Evolutionary conservation across 2,797 vertebrate genomes (phyloP).

Genomic region (Gymnopithys bicolor): DNA sequence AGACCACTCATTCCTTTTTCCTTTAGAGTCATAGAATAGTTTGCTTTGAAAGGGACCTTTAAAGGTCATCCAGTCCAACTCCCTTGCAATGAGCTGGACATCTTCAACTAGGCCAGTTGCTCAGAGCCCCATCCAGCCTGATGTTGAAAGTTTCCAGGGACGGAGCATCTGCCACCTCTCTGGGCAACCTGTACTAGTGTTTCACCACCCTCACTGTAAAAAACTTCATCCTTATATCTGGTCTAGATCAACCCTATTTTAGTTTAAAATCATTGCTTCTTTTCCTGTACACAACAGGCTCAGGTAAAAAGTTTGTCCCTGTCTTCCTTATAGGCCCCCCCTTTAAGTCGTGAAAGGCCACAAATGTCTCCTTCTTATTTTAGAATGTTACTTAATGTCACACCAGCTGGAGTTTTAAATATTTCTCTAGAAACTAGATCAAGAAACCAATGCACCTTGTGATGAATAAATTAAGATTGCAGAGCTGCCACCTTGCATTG

Average conservation of each 20-base stretch:
- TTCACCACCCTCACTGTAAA: background rate
- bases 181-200: background rate
- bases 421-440: constrained; percentile 32
- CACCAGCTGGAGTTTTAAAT: constrained; percentile 18
- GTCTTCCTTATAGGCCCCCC: background rate
- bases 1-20: background rate
- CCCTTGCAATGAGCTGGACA: background rate
- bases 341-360: background rate
- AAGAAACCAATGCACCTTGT: constrained; percentile 18
- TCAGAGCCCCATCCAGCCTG: background rate
- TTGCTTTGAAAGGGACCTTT: background rate
- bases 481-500: constrained; percentile 7
- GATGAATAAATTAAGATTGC: constrained; percentile 42
- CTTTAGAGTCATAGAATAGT: background rate
- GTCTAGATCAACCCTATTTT: background rate
- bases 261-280: background rate
- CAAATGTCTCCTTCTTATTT: background rate
- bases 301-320: background rate
- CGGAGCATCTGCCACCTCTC: background rate
- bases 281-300: background rate
- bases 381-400: background rate
- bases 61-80: background rate
- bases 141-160: background rate
- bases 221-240: background rate
- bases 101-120: background rate